A percentile compares a stretch with the other conserved stretches of the same genome.
These are phyloP conservation scores for Drosophila bipectinata DNA, from an alignment of 1,140 invertebrate species.

Conservation along the genomic window DNA sequence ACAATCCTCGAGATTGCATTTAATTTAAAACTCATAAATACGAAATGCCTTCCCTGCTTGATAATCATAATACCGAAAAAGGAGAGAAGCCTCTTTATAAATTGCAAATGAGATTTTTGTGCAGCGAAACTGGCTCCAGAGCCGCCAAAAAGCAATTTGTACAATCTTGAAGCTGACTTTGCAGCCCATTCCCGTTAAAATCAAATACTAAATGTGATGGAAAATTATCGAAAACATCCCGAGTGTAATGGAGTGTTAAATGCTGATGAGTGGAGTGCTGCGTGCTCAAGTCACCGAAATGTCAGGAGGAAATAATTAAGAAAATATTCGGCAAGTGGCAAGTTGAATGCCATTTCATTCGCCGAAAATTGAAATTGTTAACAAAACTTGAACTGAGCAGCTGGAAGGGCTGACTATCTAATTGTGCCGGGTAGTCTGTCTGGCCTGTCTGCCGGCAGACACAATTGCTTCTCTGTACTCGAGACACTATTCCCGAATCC, in stretches of 20 bases:
- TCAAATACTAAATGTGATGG: constrained; percentile 52
- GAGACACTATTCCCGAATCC: constrained; percentile 35
- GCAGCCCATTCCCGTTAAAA: neutral
- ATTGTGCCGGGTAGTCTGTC: constrained; percentile 1
- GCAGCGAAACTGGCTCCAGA: neutral
- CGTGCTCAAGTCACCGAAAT: constrained; percentile 48
- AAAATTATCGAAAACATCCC: constrained; percentile 67
- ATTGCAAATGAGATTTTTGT: constrained; percentile 56
- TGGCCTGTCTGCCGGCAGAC: constrained; percentile 5
- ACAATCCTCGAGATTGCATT: constrained; percentile 66
- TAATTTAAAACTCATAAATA: constrained; percentile 81
- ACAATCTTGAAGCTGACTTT: constrained; percentile 25
- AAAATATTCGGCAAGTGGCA: constrained; percentile 60
- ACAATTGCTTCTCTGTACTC: constrained; percentile 14
- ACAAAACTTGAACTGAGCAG: constrained; percentile 12
- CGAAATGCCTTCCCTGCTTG: constrained; percentile 53
- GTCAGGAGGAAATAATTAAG: constrained; percentile 71
- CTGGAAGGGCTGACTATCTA: neutral
- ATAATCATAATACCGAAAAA: constrained; percentile 66
- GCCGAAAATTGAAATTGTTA: constrained; percentile 23
- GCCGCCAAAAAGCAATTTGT: constrained; percentile 52
- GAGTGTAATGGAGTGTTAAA: constrained; percentile 74
- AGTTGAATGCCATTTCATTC: constrained; percentile 5
- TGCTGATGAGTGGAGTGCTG: constrained; percentile 21
- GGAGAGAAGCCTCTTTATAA: constrained; percentile 42